Evolutionary conservation across 2,113 vertebrate genomes (phyloP).

Genomic region (Tiliqua scincoides): DNA sequence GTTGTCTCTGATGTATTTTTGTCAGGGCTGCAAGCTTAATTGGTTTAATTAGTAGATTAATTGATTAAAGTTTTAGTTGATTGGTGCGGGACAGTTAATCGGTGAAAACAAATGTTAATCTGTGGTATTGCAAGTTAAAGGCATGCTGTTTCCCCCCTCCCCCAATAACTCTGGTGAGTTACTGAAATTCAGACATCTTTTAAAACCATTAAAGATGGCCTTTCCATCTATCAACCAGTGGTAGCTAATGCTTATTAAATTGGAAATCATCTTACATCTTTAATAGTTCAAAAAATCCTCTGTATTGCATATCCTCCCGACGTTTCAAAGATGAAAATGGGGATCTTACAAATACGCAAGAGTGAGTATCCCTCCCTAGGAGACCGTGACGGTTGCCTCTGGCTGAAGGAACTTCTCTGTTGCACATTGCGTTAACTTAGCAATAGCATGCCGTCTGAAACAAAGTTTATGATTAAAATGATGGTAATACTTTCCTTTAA

Average conservation of each 20-base stretch:
- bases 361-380: neutral
- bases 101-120: neutral
- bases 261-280: neutral
- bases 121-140: neutral
- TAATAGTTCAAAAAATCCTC: neutral
- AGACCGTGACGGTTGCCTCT: too few species aligned
- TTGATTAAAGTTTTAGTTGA: too few species aligned
- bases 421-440: neutral
- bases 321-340: neutral
- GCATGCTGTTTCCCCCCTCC: neutral
- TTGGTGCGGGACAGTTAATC: too few species aligned
- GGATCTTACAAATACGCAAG: neutral
- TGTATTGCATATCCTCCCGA: neutral
- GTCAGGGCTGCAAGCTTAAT: too few species aligned
- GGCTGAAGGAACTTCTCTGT: neutral
- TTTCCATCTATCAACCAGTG: too few species aligned
- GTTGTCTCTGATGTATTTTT: neutral
- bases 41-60: too few species aligned
- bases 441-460: neutral
- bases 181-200: neutral
- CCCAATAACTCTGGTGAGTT: neutral
- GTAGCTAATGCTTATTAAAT: neutral
- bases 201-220: neutral
- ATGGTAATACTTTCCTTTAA: neutral
- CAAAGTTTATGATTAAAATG: neutral